Percentiles rank a stretch among this genome's conserved stretches.
Evolutionary conservation across 1,140 invertebrate genomes (phyloP).

Genomic region (Sycobia sp.): DNA sequence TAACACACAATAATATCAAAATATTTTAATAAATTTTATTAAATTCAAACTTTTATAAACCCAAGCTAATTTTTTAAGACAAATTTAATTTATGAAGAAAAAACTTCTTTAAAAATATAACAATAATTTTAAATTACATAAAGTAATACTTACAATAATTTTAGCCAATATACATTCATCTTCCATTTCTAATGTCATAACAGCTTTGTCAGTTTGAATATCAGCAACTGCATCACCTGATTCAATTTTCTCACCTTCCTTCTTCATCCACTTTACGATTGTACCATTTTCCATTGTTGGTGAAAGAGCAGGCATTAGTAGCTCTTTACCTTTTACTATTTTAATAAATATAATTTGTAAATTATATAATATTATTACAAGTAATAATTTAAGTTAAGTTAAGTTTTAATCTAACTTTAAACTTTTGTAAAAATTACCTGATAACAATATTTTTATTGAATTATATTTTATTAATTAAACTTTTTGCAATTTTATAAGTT

Average conservation of each 20-base stretch:
- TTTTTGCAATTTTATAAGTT: constrained; percentile 1
- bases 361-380: neutral
- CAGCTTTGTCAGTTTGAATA: constrained; percentile 99
- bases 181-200: constrained; percentile 98
- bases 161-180: constrained; percentile 97
- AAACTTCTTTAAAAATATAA: neutral
- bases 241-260: constrained; percentile 83
- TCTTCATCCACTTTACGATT: constrained; percentile 97
- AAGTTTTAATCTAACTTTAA: no score
- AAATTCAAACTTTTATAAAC: neutral
- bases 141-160: constrained; percentile 65
- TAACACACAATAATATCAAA: neutral
- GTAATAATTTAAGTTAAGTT: neutral
- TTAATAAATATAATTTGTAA: constrained; percentile 5
- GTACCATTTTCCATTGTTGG: constrained; percentile 99
- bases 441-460: neutral
- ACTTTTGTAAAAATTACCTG: neutral
- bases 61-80: neutral
- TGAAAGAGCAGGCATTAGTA: constrained; percentile 85
- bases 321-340: constrained; percentile 53
- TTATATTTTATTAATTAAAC: neutral
- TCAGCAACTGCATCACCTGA: constrained; percentile 91
- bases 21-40: neutral
- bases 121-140: no score
- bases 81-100: neutral